Evolutionary conservation across 2,888 invertebrate species (phyloP).

Genomic region (Latrodectus elegans): DNA sequence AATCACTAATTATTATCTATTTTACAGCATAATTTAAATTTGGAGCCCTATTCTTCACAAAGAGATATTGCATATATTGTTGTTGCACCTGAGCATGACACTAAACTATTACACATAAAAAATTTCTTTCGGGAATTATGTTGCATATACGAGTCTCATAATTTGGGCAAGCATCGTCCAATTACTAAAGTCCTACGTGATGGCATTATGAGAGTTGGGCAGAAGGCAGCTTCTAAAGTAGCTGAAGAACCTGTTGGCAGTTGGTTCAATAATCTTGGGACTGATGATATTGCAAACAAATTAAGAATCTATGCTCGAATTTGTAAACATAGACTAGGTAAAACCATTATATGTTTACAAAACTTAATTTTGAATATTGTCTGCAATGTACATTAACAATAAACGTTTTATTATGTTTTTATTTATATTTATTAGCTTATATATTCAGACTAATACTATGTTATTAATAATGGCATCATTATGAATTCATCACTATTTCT

Average conservation of each 20-base stretch:
- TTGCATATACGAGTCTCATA: conserved; percentile 93
- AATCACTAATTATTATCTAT: background rate
- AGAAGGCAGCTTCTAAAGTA: conserved; percentile 80
- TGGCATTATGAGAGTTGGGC: conserved; percentile 89
- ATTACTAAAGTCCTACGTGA: conserved; percentile 88
- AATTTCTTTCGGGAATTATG: conserved; percentile 94
- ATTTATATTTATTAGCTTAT: too few relatives aligned
- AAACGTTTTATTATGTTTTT: too few relatives aligned
- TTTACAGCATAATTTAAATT: conserved; percentile 87
- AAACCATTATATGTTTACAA: conserved; percentile 30
- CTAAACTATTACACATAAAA: conserved; percentile 84
- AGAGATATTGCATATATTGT: conserved; percentile 96
- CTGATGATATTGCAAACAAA: conserved; percentile 86
- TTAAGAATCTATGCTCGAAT: conserved; percentile 90
- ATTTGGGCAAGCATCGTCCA: conserved; percentile 93
- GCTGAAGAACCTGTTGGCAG: conserved; percentile 85
- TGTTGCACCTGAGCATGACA: conserved; percentile 93
- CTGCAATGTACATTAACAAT: too few relatives aligned
- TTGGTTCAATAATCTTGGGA: conserved; percentile 84
- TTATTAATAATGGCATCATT: too few relatives aligned
- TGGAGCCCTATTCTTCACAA: conserved; percentile 95
- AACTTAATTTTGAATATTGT: too few relatives aligned
- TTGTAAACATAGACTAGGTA: conserved; percentile 82
- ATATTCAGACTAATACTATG: too few relatives aligned
- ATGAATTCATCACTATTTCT: too few relatives aligned